These are phyloP conservation scores for Teleopsis dalmanni DNA, from an alignment of 1,140 invertebrate species.

Conservation along the genomic window DNA sequence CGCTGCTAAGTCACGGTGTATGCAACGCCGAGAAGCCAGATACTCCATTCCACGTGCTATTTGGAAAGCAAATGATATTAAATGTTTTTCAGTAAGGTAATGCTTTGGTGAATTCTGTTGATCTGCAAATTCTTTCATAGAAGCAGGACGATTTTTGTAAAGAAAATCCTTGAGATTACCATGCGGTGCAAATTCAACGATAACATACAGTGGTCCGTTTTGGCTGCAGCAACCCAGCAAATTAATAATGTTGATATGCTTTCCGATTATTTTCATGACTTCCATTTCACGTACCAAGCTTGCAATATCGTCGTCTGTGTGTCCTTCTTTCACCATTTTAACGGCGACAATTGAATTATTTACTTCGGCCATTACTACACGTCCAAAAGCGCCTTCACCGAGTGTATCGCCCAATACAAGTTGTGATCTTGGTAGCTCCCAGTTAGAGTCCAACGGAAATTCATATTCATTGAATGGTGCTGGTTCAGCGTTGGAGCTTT, in stretches of 20 bases:
- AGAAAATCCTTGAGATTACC: conserved; percentile 94
- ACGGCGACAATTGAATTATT: conserved; percentile 88
- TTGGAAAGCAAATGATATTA: conserved; percentile 95
- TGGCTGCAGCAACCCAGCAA: conserved; percentile 94
- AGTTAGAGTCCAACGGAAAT: conserved; percentile 80
- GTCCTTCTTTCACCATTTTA: conserved; percentile 99
- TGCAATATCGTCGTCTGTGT: conserved; percentile 95
- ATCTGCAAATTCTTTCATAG: conserved; percentile 48
- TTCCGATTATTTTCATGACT: conserved; percentile 97
- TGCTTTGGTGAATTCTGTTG: conserved; percentile 51
- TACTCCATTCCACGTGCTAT: conserved; percentile 97
- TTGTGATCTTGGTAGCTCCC: conserved; percentile 79
- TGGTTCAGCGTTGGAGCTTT: conserved; percentile 50
- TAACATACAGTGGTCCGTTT: conserved; percentile 86
- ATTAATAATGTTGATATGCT: conserved; percentile 96
- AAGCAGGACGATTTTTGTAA: conserved; percentile 65
- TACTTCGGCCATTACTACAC: conserved; percentile 82
- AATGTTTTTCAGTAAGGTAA: conserved; percentile 81
- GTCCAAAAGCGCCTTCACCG: conserved; percentile 92
- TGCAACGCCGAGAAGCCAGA: conserved; percentile 84
- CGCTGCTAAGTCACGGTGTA: conserved; percentile 95
- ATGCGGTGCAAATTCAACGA: conserved; percentile 91
- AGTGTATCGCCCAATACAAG: conserved; percentile 70
- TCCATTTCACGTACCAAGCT: conserved; percentile 97
- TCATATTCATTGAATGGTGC: conserved; percentile 82